Conservation (phyloP, 1,140 invertebrate species). For the Trichoplusia ni region DNA sequence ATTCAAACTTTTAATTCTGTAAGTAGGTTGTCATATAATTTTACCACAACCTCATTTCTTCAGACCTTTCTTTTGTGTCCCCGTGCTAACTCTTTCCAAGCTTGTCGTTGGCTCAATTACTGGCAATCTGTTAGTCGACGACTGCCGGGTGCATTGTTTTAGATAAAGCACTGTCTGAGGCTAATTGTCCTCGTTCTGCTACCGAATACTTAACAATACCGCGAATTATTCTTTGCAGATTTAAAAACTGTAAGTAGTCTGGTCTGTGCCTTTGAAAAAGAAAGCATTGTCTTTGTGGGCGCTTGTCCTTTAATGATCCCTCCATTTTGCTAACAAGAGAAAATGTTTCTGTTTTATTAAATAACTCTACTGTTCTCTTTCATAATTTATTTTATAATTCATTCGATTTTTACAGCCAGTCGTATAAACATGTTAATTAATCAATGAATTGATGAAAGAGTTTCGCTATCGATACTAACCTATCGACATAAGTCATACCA, state of each 20-base stretch:
- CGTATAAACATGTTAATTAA: constrained; percentile 1
- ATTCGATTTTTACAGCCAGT: no score
- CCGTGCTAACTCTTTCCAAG: neutral
- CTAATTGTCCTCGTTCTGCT: neutral
- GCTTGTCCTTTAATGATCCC: no score
- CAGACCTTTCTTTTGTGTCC: neutral
- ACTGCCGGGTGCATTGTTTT: neutral
- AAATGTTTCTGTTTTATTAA: no score
- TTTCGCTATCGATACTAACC: neutral
- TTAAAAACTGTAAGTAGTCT: neutral
- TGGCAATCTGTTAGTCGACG: neutral
- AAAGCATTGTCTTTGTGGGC: no score
- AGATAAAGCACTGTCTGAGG: neutral
- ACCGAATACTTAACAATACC: neutral
- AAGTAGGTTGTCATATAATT: neutral
- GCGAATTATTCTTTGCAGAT: neutral
- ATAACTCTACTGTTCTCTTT: no score
- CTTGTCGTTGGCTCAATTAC: neutral
- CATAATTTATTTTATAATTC: no score
- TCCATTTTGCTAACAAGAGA: no score
- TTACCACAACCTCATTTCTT: neutral
- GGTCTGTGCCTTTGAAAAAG: neutral
- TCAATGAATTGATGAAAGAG: neutral
- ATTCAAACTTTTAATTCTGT: no score
- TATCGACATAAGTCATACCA: neutral